These are phyloP conservation scores for Lithobates sylvaticus DNA, from an alignment of 2,797 vertebrate genomes.

Conservation along the genomic window DNA sequence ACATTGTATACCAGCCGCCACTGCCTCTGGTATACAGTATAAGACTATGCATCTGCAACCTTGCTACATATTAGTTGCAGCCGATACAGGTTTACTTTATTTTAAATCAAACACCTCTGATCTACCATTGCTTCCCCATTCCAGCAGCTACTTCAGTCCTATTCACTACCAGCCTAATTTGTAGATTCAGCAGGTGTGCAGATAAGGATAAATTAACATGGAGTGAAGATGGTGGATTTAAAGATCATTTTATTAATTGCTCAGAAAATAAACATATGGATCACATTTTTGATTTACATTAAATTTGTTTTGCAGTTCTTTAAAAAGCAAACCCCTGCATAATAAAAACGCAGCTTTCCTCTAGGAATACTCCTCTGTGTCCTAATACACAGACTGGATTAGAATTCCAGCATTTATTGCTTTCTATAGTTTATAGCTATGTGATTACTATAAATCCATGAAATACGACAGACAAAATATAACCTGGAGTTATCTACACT, in stretches of 20 bases:
- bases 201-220: not conserved
- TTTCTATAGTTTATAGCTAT: slow-evolving; percentile 37
- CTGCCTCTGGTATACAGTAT: too few relatives aligned
- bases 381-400: slow-evolving; percentile 24
- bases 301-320: not conserved
- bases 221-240: not conserved
- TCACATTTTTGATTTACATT: not conserved
- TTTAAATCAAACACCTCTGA: not conserved
- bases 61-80: not conserved
- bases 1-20: too few relatives aligned
- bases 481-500: slow-evolving; percentile 6
- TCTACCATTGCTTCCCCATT: not conserved
- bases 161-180: too few relatives aligned
- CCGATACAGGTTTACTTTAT: not conserved
- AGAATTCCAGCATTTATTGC: slow-evolving; percentile 36
- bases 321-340: not conserved
- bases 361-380: not conserved
- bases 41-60: too few relatives aligned
- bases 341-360: slow-evolving; percentile 9
- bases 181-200: not conserved
- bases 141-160: too few relatives aligned
- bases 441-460: slow-evolving; percentile 35
- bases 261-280: not conserved
- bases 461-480: slow-evolving; percentile 21
- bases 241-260: not conserved